A percentile compares a stretch with the other conserved stretches of the same genome.
phyloP scores from a whole-genome alignment of 1,140 invertebrate genomes.

The Drosophila arizonae region DNA sequence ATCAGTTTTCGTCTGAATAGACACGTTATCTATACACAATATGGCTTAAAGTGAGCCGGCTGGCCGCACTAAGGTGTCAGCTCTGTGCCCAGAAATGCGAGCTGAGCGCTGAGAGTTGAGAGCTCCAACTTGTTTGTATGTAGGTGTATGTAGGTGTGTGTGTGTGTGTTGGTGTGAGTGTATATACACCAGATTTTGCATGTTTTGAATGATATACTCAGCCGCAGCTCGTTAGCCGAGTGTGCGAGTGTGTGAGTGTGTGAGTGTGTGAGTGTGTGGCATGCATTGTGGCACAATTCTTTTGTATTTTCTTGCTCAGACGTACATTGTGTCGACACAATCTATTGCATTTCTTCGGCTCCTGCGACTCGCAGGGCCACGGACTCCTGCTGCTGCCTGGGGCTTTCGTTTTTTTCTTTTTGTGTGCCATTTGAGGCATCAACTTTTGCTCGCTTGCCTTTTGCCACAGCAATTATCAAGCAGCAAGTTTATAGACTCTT shows the following conservation, averaged over 20 bases:
- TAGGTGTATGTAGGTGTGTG: background rate
- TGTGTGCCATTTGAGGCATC: conserved; percentile 32
- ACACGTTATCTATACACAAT: conserved; percentile 79
- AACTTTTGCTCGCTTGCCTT: conserved; percentile 55
- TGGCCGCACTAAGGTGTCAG: conserved; percentile 26
- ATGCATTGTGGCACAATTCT: conserved; percentile 52
- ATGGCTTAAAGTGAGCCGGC: conserved; percentile 67
- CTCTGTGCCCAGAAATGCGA: conserved; percentile 10
- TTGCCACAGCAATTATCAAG: conserved; percentile 61
- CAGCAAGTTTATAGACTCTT: conserved; percentile 55
- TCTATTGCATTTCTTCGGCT: conserved; percentile 33
- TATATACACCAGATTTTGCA: conserved; percentile 12
- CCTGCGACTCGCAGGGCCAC: background rate
- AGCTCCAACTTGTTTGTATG: background rate
- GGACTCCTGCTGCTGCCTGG: conserved; percentile 5
- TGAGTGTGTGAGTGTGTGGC: conserved; percentile 10
- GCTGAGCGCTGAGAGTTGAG: background rate
- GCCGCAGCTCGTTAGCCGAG: conserved; percentile 51
- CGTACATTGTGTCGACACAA: conserved; percentile 68
- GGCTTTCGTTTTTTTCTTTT: conserved; percentile 23
- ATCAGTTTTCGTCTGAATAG: conserved; percentile 78
- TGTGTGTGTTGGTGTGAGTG: background rate
- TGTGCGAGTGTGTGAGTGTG: conserved; percentile 2
- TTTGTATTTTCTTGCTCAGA: conserved; percentile 55
- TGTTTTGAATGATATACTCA: conserved; percentile 53